phyloP scores from a whole-genome alignment of 2,113 vertebrate species.

The Pachypanchax playfairii region DNA sequence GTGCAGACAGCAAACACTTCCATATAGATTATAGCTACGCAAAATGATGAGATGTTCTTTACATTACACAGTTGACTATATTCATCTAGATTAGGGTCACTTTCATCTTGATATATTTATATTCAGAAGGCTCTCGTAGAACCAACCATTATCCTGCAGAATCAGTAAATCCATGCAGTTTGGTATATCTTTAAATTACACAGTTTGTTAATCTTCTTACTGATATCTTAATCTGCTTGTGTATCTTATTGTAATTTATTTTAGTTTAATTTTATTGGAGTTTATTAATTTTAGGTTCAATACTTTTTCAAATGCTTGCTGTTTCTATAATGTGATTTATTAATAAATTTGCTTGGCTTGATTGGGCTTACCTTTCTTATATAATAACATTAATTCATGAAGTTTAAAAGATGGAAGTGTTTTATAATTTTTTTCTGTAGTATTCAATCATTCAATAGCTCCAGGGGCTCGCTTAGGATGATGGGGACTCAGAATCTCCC shows the following conservation, averaged over 20 bases:
- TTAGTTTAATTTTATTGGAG: too few relatives aligned
- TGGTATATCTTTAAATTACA: slow-evolving; percentile 2
- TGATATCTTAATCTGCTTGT: too few relatives aligned
- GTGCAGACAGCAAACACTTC: neutral
- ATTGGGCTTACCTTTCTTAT: too few relatives aligned
- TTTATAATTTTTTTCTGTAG: slow-evolving; percentile 2
- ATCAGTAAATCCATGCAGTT: slow-evolving; percentile 33
- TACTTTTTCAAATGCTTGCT: too few relatives aligned
- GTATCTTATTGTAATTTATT: too few relatives aligned
- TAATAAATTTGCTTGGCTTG: too few relatives aligned
- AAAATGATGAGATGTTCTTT: slow-evolving; percentile 23
- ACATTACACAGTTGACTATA: slow-evolving; percentile 17
- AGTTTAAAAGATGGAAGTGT: too few relatives aligned
- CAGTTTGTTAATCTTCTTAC: slow-evolving; percentile 1
- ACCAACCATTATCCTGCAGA: slow-evolving; percentile 16
- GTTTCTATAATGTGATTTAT: too few relatives aligned
- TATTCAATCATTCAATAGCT: neutral
- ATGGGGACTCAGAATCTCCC: neutral
- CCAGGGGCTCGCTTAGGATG: neutral
- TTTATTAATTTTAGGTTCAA: too few relatives aligned
- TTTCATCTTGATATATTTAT: slow-evolving; percentile 32
- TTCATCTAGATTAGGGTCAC: slow-evolving; percentile 20
- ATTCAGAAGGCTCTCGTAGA: slow-evolving; percentile 29
- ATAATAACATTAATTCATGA: too few relatives aligned
- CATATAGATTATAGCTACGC: neutral